Evolutionary conservation across 2,888 invertebrate genomes (phyloP), one percentile per base, ranked within the genome.

Genomic region (Argynnis bischoffii): DNA sequence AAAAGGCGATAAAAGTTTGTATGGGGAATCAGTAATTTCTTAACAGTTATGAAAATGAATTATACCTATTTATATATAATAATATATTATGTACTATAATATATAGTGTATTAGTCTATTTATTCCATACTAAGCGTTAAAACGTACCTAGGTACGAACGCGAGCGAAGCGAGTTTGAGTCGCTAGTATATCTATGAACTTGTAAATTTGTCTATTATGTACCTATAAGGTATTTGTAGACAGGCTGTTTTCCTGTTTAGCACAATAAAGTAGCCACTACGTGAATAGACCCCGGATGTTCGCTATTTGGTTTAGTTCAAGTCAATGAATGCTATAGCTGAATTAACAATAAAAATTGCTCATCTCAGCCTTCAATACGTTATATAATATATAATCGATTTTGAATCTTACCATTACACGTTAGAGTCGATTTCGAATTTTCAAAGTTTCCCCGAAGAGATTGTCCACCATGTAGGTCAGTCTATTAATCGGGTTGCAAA

Each of bases 331-430:
- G 80, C 81, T 85, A 86, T 88, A 86, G 88, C 81, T 81, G 87
- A 87, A 81, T 90, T 90, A 87, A 90, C 89, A 90, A 90, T 89
- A 84, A 88, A 90, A 87, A 90, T 88, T 90, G 90, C 89, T 88
- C 91, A 92, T 89, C 89, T 86, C 84, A 82, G 84, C 77, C 80
- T 79, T 66, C 68, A 72, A 75, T 69, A 75, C 70, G 63, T 66
- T 55, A 64, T 57, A 14, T 50, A 72, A 68, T 60, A 69, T 31
- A 26, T 1, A 64, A 57, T 6, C 18, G 41, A 78, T 64, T 74
- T 67, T 76, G 5, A 75, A 72, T 77, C 72, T 63, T 83, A 67
- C 21, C 6, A 6, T 1, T 31, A 0, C 11, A 21, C 0, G 0
- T 14, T 56, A 67, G 21, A 26, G 46, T 67, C 46, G 1, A 57